Percentiles rank a stretch among this genome's conserved stretches.
Evolutionary conservation across 2,797 vertebrate species (phyloP).

Genomic region (Catamblyrhynchus diadema): DNA sequence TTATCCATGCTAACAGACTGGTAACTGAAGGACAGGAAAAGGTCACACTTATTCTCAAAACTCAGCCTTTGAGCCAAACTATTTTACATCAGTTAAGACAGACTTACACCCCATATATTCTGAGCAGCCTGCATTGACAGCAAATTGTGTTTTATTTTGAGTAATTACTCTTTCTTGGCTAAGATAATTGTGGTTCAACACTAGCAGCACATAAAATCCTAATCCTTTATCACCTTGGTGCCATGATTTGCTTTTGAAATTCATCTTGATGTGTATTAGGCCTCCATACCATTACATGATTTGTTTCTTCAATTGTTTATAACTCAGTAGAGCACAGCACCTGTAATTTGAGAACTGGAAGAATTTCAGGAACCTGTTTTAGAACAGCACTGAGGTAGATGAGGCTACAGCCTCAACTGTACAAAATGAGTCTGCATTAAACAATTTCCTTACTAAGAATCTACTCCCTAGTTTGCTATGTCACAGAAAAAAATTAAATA

Average conservation of each 20-base stretch:
- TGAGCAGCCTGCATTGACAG: not conserved
- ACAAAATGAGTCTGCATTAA: not conserved
- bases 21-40: not conserved
- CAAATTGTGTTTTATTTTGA: conserved; percentile 16
- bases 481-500: not conserved
- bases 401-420: not conserved
- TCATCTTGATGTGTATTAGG: not conserved
- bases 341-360: not conserved
- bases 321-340: not conserved
- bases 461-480: not conserved
- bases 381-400: not conserved
- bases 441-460: not conserved
- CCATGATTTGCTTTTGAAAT: not conserved
- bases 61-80: not conserved
- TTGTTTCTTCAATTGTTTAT: not conserved
- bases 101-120: not conserved
- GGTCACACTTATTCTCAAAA: not conserved
- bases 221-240: not conserved
- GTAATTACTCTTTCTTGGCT: not conserved
- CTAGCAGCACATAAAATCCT: not conserved
- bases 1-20: not conserved
- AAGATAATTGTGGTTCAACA: not conserved
- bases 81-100: not conserved
- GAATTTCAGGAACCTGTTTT: not conserved
- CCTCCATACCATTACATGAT: not conserved